Evolutionary conservation across 2,888 invertebrate genomes (phyloP), one percentile per base, ranked within the genome.

Genomic region (Seira ritae): DNA sequence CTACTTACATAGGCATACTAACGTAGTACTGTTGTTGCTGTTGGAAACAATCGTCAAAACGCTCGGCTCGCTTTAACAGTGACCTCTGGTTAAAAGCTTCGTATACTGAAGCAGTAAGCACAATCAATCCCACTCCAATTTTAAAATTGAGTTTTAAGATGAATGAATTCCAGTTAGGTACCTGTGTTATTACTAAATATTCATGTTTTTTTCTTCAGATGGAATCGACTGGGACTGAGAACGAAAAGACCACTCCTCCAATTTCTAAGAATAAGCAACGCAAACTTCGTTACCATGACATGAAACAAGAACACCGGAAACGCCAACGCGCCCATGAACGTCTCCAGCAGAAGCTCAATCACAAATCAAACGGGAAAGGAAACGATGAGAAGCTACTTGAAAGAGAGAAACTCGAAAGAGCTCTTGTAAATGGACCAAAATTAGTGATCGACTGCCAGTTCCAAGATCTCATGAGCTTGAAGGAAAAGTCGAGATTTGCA

Each of bases 401-500:
- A 20, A 60, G 20, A 24, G 73, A 84, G 37, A 86, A 81, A 24
- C 31, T 88, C 12, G 75, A 71, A 55, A 31, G 62, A 20, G 84
- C 83, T 17, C 65, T 84, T n/a, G 42, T 72, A 71, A 23, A 8
- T 0, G 86, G 87, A 23, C 74, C 84, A 23, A 84, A 80, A 65
- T 77, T 88, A 0, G 85, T 85, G 10, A 84, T 89, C 20, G 89
- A 89, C 70, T 87, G 89, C 72, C 87, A 86, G 62, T 89, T 78
- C 60, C 85, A 86, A 8, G 37, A 74, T 19, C 55, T 66, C n/a
- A 87, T 89, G 88, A 80, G 69, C 8, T n/a, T 23, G 1, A 88
- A 91, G 89, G 90, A 91, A 85, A 88, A 87, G 20, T 87, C 89
- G 2, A 88, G 90, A 70, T 88, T 91, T 70, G 90, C 90, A 0